A percentile compares a stretch with the other conserved stretches of the same genome.
Conservation (phyloP, 2,888 invertebrate genomes). For the Heteropelma amictum region DNA sequence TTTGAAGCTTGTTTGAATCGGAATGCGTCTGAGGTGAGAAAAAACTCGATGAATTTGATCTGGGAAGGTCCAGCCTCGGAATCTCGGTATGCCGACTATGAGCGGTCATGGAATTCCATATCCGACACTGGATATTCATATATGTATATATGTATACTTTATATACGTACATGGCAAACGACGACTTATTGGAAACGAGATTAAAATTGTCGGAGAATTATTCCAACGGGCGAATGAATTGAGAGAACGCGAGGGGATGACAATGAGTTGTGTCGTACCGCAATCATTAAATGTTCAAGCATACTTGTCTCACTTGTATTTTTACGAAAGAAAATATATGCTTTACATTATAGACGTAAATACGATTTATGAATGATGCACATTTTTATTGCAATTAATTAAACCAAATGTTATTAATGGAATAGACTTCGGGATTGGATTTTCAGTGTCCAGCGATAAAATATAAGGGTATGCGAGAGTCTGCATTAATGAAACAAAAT, state of each 20-base stretch:
- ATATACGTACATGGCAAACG: background rate
- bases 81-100: constrained; percentile 67
- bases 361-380: too few relatives aligned
- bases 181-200: constrained; percentile 57
- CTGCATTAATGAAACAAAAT: too few relatives aligned
- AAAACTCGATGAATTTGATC: constrained; percentile 47
- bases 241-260: background rate
- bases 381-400: too few relatives aligned
- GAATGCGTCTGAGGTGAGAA: constrained; percentile 27
- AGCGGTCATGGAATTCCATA: constrained; percentile 55
- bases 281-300: constrained; percentile 14
- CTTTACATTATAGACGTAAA: too few relatives aligned
- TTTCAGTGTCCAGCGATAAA: too few relatives aligned
- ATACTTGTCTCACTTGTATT: background rate
- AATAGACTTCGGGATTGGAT: too few relatives aligned
- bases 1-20: constrained; percentile 22
- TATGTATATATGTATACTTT: constrained; percentile 41
- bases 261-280: background rate
- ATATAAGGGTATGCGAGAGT: too few relatives aligned
- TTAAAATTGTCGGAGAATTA: constrained; percentile 49
- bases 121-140: constrained; percentile 8
- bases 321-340: too few relatives aligned
- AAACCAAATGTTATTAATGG: too few relatives aligned
- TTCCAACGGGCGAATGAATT: constrained; percentile 36
- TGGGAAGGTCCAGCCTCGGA: constrained; percentile 63